A percentile compares a stretch with the other conserved stretches of the same genome.
These are phyloP conservation scores for Australoheros scitulus DNA, from an alignment of 2,113 vertebrate species.

Conservation along the genomic window DNA sequence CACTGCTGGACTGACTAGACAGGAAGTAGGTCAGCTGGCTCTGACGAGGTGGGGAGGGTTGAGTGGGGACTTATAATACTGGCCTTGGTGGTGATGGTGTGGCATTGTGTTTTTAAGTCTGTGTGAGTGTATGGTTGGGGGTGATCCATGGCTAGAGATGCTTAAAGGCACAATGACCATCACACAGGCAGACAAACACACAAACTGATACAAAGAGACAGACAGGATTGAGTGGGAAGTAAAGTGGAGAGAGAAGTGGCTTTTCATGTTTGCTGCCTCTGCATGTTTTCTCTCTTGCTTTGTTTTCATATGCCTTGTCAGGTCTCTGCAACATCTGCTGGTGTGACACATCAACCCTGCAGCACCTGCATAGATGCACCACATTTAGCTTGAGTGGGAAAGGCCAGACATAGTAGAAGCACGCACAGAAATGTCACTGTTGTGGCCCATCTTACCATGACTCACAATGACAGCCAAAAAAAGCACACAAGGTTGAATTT, in stretches of 20 bases:
- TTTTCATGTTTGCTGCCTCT: slow-evolving; percentile 56
- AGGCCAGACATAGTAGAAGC: slow-evolving; percentile 20
- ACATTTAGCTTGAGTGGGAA: slow-evolving; percentile 20
- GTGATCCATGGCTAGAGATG: not conserved
- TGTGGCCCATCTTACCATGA: not conserved
- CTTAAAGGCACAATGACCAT: slow-evolving; percentile 13
- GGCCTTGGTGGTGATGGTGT: slow-evolving; percentile 23
- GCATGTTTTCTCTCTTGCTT: slow-evolving; percentile 19
- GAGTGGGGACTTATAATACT: slow-evolving; percentile 29
- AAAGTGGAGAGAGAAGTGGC: slow-evolving; percentile 41
- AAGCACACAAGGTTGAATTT: not conserved
- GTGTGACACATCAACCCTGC: slow-evolving; percentile 30
- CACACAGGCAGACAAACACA: not conserved
- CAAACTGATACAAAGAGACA: slow-evolving; percentile 4
- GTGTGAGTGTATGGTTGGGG: not conserved
- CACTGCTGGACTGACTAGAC: slow-evolving; percentile 65
- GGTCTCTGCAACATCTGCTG: slow-evolving; percentile 25
- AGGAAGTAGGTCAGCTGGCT: slow-evolving; percentile 79
- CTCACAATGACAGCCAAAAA: slow-evolving; percentile 21
- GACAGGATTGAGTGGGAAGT: slow-evolving; percentile 47
- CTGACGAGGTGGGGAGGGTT: slow-evolving; percentile 31
- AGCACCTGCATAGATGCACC: slow-evolving; percentile 29
- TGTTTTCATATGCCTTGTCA: not conserved
- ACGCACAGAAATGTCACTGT: not conserved
- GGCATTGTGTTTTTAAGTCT: slow-evolving; percentile 21